Base-by-base conservation (phyloP, 2,113 vertebrate species). In the Proteles cristata region DNA sequence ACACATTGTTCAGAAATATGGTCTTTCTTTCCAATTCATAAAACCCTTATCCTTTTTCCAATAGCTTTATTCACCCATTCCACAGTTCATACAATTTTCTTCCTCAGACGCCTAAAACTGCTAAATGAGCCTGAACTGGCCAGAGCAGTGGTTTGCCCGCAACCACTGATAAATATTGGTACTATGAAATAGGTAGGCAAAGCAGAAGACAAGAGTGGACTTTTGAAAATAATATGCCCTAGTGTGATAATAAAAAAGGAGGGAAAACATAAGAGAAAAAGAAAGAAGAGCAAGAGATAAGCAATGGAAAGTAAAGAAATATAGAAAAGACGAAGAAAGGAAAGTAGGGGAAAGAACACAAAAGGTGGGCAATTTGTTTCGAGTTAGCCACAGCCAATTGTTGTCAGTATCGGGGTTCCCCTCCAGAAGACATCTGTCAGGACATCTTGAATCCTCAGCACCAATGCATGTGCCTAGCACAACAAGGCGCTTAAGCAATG, bases 1-100 rank as follows among this genome's bases (percentile, higher is more conserved):
- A 77, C 33, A 31, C 89, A 92, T 97, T 95, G n/a, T 93, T 79
- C 71, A 86, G 83, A 90, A 96, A 74, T 93, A 94, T 43, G 28
- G 77, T 33, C 55, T 50, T 83, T 63, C 90, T 90, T 95, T 83
- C 33, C 35, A 95, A 90, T 39, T 73, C 61, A 65, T 94, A 96
- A 94, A 95, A 92, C 14, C 1, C 33, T 69, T 96, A 92, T 85
- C 31, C 25, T 87, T 97, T 96, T 95, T 69, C 93, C 82, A 91
- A 65, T 81, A 88, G 84, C 84, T 92, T 92, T 90, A 80, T 61
- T 94, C 61, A 74, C 31, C 81, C 68, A 88, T 87, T 96, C 77
- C 58, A 58, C 71, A 39, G 35, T 90, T 84, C 53, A 43, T 4
- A 55, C 50, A 77, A 88, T 87, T 76, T 45, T 69, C 11, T 73